Evolutionary conservation across 2,888 invertebrate genomes (phyloP), one percentile per base, ranked within the genome.

Genomic region (Tenodera sinensis): DNA sequence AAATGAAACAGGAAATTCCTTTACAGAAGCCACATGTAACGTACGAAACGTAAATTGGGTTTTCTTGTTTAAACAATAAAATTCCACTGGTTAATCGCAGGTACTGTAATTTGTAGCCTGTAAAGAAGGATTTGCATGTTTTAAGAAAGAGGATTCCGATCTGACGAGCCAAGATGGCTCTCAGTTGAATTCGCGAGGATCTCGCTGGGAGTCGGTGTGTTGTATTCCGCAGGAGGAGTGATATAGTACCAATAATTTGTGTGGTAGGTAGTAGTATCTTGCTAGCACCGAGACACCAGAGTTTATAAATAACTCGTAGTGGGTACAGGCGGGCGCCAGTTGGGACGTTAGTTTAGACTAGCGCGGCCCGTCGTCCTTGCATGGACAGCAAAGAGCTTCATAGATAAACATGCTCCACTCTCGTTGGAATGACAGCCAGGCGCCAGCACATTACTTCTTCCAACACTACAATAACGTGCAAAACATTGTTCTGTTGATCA

Each of bases 291-390:
- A 71, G 54, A 71, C 54, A 71, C 54, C 54, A 71, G 47, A 85
- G 85, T 85, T 47, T 85, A 85, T 85, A 85, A 85, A 85, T 85
- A 85, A 30, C 85, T 84, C 34, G 85, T 47, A 28, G 27, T 85
- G 47, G 47, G 47, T 42, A 28, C 54, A 85, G 28, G 81, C 86
- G 20, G 86, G 86, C 86, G 86, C 86, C 86, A 87, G 30, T 87
- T 87, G 81, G 86, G 47, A 87, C 81, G 28, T 20, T 30, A 87
- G 86, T 87, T 87, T 87, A 87, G 86, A 87, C 86, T 87, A 81
- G 71, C n/a, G 25, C 42, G 84, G 71, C 71, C 30, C 15, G 81
- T 87, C 86, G 86, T 87, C 86, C 86, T 87, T 87, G 86, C 86
- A 28, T 87, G 87, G 87, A 87, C 83, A 87, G 87, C 14, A n/a